Conservation (phyloP, 2,888 invertebrate species). For the Dione juno region DNA sequence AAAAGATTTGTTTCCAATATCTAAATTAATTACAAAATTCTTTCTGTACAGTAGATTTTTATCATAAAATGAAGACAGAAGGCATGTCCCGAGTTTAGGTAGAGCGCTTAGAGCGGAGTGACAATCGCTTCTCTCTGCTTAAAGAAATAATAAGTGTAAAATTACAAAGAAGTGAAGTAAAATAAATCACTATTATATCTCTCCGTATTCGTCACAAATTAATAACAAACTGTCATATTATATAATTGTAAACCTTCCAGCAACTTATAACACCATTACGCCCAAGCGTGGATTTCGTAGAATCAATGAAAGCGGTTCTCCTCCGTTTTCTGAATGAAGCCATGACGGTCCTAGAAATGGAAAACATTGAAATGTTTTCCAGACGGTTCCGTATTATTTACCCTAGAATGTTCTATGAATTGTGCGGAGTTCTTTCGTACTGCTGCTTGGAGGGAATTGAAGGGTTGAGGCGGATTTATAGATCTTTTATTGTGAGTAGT, state of each 20-base stretch:
- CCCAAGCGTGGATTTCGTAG: slow-evolving; percentile 52
- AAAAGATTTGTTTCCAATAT: no score
- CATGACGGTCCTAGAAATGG: slow-evolving; percentile 53
- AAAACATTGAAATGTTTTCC: slow-evolving; percentile 50
- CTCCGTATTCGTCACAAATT: no score
- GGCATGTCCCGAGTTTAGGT: no score
- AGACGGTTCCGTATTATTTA: slow-evolving; percentile 61
- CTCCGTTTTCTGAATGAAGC: slow-evolving; percentile 59
- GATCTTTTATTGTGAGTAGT: slow-evolving; percentile 56
- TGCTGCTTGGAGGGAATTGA: slow-evolving; percentile 56
- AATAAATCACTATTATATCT: no score
- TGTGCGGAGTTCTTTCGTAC: slow-evolving; percentile 58
- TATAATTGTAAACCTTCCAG: slow-evolving; percentile 45
- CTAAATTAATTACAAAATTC: no score
- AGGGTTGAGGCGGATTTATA: slow-evolving; percentile 55
- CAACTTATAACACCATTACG: slow-evolving; percentile 51
- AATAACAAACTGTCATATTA: no score
- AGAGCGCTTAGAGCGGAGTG: no score
- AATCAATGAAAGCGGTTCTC: slow-evolving; percentile 56
- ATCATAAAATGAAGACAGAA: no score
- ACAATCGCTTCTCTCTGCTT: no score
- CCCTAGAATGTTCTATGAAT: slow-evolving; percentile 58
- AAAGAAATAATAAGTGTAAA: no score
- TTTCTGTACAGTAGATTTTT: no score
- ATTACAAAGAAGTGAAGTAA: no score